Evolutionary conservation across 2,888 invertebrate species (phyloP), one percentile per base, ranked within the genome.

Genomic region (Glaucopsyche alexis): DNA sequence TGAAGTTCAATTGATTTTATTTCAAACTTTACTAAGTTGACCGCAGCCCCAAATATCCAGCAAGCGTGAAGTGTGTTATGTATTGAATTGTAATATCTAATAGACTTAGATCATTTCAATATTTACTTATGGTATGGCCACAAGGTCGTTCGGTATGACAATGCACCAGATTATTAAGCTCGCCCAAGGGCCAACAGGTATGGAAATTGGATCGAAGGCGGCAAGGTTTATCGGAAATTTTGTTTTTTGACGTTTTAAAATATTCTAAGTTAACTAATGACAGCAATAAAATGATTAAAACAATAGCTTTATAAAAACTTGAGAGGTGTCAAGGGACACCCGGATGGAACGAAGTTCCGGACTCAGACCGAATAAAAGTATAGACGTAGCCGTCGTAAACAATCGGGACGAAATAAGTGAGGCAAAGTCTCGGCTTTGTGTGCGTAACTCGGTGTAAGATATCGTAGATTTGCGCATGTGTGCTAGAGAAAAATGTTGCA

Each of bases 21-120:
- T 42, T 11, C 11, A 67, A 67, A 19, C 45, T 45, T 45, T 19
- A 16, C 49, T 69, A 38, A 5, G 13, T 38, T 29, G 47, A 69
- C 69, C 69, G 69, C 69, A 38, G 69, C 49, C 50, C 52, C 65
- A 66, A 72, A 72, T 72, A 14, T 19, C 50, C 72, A 66, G 19
- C 47, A 19, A 72, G 64, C 71, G 64, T 72, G 71, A 72, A 72
- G 29, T 65, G 71, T 64, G 71, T 72, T 72, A 72, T 72, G 71
- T 72, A 47, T 64, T 45, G 64, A 64, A 55, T 64, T 64, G 64
- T 72, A 72, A 72, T 42, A 42, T 7, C 29, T 72, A 64, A n/a
- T 16, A 29, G 38, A 65, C 71, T 72, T 72, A 65, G 71, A 72
- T 72, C 60, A 72, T 49, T 72, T 47, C 49, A 69, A 69, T 69